These are phyloP conservation scores for Erythrolamprus reginae DNA, from an alignment of 2,113 vertebrate species.

Conservation along the genomic window DNA sequence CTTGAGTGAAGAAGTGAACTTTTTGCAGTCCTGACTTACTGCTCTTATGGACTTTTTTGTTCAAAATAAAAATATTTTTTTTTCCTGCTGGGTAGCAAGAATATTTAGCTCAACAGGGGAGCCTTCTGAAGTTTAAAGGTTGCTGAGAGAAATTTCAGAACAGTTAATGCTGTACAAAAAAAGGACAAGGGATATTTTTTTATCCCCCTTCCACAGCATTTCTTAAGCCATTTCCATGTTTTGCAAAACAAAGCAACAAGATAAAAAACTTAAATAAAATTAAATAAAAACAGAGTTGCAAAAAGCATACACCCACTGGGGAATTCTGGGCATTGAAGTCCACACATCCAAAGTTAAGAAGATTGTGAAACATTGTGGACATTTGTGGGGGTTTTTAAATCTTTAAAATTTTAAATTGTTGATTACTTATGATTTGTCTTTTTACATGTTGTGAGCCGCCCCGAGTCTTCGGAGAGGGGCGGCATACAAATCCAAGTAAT, in stretches of 20 bases:
- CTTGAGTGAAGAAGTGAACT: background rate
- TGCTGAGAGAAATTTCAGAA: background rate
- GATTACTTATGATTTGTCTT: no score
- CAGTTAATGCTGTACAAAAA: background rate
- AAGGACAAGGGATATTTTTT: background rate
- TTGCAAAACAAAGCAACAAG: background rate
- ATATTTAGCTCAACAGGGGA: background rate
- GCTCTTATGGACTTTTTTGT: conserved; percentile 20
- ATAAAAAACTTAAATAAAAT: background rate
- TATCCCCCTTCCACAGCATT: background rate
- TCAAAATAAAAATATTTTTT: conserved; percentile 5
- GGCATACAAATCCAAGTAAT: no score
- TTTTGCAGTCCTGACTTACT: conserved; percentile 6
- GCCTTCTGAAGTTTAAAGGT: background rate
- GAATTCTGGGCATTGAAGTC: background rate
- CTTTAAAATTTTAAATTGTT: no score
- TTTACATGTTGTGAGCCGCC: no score
- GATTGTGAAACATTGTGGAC: background rate
- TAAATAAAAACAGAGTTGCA: background rate
- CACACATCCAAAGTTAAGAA: background rate
- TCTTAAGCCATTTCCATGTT: background rate
- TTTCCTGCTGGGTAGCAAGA: background rate
- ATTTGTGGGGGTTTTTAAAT: no score
- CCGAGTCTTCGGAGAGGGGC: no score
- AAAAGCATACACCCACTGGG: background rate